Base-by-base conservation (phyloP, 2,888 invertebrate genomes). In the Patella caerulea region DNA sequence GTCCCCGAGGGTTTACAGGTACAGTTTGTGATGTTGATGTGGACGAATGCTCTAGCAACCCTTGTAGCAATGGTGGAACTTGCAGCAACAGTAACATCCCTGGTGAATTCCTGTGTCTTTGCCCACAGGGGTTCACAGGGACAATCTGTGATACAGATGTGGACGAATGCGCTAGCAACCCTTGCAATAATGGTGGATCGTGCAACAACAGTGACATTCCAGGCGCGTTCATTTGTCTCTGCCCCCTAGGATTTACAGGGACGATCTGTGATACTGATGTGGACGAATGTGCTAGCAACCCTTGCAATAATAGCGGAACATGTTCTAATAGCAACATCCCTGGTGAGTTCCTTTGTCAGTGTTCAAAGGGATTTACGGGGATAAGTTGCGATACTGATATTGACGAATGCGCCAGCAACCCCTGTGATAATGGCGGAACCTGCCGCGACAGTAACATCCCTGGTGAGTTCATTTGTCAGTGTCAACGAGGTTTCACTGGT, bases 11-110 rank as follows among this genome's bases (percentile, higher is more conserved):
- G 2, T 79, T 71, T 59, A 78, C 65, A 52, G 82, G 82, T 11
- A n/a, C 12, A 4, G 54, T 78, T n/a, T 97, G 97, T 89, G 96
- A 97, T 88, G 93, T 94, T 2, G 95, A 97, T 87, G 96, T 97
- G 72, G 97, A 97, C 91, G 97, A 97, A 90, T 98, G 97, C 90
- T 95, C 95, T 75, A 96, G 96, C 0, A 97, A 97, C 91, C 97
- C 97, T 0, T 98, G 98, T 91, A 94, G 96, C 81, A 97, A 97
- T 88, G 96, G 96, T 0, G 98, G 97, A 54, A 95, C 94, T 69
- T 98, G 98, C 9, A 5, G 5, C 45, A 45, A 45, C 45, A 45
- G 45, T 45, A 7, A 0, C 7, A 9, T 1, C 4, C 45, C 45
- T 1, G 45, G 45, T 45, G 45, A 5, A 9, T 45, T 45, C 1